Conservation (phyloP, 2,888 invertebrate species). For the Tenthredo mesomela region DNA sequence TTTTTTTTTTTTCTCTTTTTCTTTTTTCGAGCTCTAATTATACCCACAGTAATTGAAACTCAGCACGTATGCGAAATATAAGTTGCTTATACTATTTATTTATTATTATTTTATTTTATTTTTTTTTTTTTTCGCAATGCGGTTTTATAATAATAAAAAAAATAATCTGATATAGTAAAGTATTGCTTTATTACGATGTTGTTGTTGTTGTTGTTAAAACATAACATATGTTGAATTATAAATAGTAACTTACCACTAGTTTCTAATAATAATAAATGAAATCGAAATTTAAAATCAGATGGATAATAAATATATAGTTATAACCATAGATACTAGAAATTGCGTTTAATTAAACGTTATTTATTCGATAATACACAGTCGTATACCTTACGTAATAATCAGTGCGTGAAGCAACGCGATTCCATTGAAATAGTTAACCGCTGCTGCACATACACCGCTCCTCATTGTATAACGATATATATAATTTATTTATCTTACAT, state of each 20-base stretch:
- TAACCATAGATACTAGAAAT: no score
- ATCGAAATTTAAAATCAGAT: not conserved
- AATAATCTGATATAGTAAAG: not conserved
- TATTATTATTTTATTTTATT: not conserved
- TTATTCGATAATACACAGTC: conserved; percentile 19
- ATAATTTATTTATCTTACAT: not conserved
- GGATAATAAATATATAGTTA: not conserved
- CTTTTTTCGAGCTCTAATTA: not conserved
- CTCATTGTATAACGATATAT: not conserved
- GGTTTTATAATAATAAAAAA: no score
- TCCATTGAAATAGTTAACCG: conserved; percentile 24
- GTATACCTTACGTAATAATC: conserved; percentile 20
- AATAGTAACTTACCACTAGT: not conserved
- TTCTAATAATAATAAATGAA: not conserved
- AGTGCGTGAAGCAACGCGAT: conserved; percentile 45
- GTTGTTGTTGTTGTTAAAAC: not conserved
- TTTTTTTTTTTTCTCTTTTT: not conserved
- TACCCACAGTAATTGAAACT: not conserved
- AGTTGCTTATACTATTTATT: not conserved
- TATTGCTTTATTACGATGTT: not conserved
- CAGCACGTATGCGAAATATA: not conserved
- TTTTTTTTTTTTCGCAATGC: not conserved
- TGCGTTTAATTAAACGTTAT: conserved; percentile 3
- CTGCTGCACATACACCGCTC: not conserved
- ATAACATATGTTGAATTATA: not conserved